phyloP scores from a whole-genome alignment of 2,888 invertebrate genomes.

The Agriopis aurantiaria region DNA sequence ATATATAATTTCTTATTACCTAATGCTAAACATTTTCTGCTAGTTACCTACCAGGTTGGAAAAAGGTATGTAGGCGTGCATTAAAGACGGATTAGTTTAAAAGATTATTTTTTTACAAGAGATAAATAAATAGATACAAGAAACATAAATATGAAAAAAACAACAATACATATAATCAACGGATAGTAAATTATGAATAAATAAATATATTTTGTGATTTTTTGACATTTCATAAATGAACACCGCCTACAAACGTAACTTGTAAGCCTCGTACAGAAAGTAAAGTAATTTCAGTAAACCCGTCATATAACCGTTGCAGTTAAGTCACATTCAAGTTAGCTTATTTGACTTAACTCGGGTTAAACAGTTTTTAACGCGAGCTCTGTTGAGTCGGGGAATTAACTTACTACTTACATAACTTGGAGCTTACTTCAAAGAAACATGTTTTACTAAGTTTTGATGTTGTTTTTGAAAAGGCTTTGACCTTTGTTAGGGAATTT shows the following conservation, averaged over 20 bases:
- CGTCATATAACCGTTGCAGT: conserved; percentile 17
- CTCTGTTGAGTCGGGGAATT: conserved; percentile 39
- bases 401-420: conserved; percentile 41
- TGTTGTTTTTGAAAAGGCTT: not conserved
- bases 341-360: conserved; percentile 32
- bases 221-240: too few species aligned
- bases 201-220: too few species aligned
- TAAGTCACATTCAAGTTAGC: conserved; percentile 32
- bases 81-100: too few species aligned
- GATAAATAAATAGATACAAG: too few species aligned
- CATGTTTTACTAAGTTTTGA: conserved; percentile 6
- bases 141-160: too few species aligned
- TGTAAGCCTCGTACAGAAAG: not conserved
- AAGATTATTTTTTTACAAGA: too few species aligned
- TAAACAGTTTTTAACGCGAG: conserved; percentile 44
- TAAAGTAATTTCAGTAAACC: conserved; percentile 9
- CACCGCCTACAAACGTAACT: not conserved
- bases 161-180: too few species aligned
- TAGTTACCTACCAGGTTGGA: too few species aligned
- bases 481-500: not conserved
- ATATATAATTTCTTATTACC: too few species aligned
- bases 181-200: too few species aligned
- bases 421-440: conserved; percentile 16
- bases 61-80: too few species aligned
- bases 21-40: too few species aligned